A percentile compares a stretch with the other conserved stretches of the same genome.
Conservation (phyloP, 2,113 vertebrate genomes). For the Salvelinus alpinus region DNA sequence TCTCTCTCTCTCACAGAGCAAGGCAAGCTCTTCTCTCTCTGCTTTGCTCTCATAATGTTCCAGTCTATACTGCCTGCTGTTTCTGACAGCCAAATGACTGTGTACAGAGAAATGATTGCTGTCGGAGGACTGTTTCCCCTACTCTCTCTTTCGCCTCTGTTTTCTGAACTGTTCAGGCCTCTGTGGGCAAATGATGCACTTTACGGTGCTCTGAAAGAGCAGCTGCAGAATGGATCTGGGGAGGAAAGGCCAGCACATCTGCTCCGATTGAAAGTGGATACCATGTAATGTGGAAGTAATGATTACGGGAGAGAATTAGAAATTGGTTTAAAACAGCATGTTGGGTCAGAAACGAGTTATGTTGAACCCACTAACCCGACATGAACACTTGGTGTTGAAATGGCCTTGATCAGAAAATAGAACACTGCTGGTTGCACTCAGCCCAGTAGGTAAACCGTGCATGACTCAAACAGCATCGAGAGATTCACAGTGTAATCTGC, state of each 20-base stretch:
- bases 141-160: conserved; percentile 4
- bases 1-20: conserved; percentile 45
- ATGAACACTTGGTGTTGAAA: too few species aligned
- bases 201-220: conserved; percentile 47
- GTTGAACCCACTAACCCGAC: background rate
- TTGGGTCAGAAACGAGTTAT: background rate
- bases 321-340: background rate
- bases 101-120: conserved; percentile 68
- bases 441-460: too few species aligned
- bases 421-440: background rate
- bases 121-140: conserved; percentile 54
- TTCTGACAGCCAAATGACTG: conserved; percentile 77
- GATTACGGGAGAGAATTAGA: background rate
- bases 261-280: conserved; percentile 2
- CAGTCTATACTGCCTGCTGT: conserved; percentile 72
- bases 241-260: background rate
- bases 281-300: conserved; percentile 16
- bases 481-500: too few species aligned
- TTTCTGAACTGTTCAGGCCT: conserved; percentile 61
- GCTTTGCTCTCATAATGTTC: conserved; percentile 70
- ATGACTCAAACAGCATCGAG: too few species aligned
- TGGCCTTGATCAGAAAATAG: too few species aligned
- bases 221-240: conserved; percentile 30
- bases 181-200: conserved; percentile 60
- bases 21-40: conserved; percentile 57